Base-by-base conservation (phyloP, 2,113 vertebrate genomes). In the Strigops habroptila region DNA sequence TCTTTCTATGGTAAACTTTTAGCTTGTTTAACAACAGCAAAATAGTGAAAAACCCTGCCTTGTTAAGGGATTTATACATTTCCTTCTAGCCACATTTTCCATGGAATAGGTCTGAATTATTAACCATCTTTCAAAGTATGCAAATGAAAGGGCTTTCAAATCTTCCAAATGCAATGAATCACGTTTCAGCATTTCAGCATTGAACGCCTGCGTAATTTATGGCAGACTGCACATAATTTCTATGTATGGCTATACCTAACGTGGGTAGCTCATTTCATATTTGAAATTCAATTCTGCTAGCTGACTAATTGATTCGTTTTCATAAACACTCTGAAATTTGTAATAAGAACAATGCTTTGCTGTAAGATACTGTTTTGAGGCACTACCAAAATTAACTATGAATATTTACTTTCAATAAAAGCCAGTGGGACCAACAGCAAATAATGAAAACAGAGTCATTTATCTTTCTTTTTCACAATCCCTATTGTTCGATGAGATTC, bases 261-360 rank as follows among this genome's bases (percentile, higher is more conserved):
- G 16, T 23, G 64, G 33, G 48, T 59, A 86, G 64, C 62, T 96
- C 52, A 71, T 84, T 78, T 81, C 69, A 75, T 73, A 94, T 84
- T 90, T 94, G 76, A 92, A 96, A 94, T 95, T 95, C 76, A 88
- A 49, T 88, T 93, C 86, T 83, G 37, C 39, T 64, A 68, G 48
- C 71, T 83, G 65, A 75, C 77, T 93, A 91, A 96, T 93, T 90
- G 57, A 96, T 95, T 93, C 30, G 1, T 88, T 95, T 96, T 82
- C 92, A 95, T 90, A 96, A 95, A 93, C 46, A 93, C 15, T 41
- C 39, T 75, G 60, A 81, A 90, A 84, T 44, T 80, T 75, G 17
- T 62, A 90, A 52, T 60, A 91, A 88, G 88, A 91, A 88, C n/a
- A 78, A 94, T 86, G 55, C 76, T 84, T 81, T 94, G 43, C 28